Evolutionary conservation across 2,797 vertebrate species (phyloP).

Genomic region (Ciconia nigra): DNA sequence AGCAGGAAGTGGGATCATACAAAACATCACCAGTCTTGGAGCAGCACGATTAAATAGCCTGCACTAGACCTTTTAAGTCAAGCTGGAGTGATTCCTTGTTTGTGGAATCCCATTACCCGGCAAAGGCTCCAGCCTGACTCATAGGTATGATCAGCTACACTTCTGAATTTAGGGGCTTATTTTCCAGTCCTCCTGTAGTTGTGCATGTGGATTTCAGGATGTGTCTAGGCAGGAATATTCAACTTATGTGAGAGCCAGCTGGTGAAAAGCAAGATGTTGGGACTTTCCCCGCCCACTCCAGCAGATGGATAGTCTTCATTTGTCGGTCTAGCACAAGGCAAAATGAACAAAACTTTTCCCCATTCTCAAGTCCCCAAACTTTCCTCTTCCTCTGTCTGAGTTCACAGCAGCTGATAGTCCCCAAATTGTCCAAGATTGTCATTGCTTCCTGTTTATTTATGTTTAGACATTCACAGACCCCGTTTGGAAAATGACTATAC

Average conservation of each 20-base stretch:
- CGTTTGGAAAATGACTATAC: neutral
- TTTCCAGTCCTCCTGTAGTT: neutral
- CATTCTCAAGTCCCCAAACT: neutral
- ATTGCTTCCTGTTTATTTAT: neutral
- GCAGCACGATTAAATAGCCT: neutral
- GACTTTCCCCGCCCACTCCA: neutral
- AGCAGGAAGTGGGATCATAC: neutral
- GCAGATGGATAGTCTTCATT: neutral
- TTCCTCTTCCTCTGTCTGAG: neutral
- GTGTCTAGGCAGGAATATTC: neutral
- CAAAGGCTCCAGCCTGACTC: neutral
- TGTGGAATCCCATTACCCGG: neutral
- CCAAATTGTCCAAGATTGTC: neutral
- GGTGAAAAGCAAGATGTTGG: neutral
- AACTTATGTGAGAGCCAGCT: neutral
- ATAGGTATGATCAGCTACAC: neutral
- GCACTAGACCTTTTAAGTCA: neutral
- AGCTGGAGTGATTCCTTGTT: neutral
- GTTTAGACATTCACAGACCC: neutral
- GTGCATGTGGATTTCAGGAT: neutral
- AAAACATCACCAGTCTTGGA: neutral
- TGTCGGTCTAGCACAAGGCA: neutral
- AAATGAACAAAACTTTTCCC: neutral
- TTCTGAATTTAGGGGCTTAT: neutral
- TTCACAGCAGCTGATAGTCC: neutral